Percentiles rank a stretch among this genome's conserved stretches.
Conservation (phyloP, 2,113 vertebrate species). For the Tenebrosternarchus preto region DNA sequence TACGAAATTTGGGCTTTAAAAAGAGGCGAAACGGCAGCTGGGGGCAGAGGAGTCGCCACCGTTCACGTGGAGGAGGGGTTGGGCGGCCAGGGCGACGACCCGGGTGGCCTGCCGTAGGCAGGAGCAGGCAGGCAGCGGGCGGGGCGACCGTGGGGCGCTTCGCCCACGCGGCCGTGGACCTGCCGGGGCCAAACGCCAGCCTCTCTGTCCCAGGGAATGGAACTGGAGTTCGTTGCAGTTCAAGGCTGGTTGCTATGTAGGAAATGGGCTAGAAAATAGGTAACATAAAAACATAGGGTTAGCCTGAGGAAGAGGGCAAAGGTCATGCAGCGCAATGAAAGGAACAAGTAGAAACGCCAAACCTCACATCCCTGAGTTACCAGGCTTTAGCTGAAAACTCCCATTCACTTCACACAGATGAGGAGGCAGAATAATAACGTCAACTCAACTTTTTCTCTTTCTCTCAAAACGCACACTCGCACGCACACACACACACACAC, state of each 20-base stretch:
- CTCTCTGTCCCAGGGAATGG: not conserved
- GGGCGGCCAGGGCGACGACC: not conserved
- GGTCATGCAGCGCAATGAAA: not conserved
- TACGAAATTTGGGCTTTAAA: not conserved
- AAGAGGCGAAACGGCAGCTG: not conserved
- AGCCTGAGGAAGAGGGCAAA: not conserved
- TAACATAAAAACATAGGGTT: slow-evolving; percentile 1
- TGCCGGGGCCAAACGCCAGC: not conserved
- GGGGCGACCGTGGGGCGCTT: slow-evolving; percentile 15
- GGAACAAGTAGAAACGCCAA: not conserved
- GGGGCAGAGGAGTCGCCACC: too few relatives aligned
- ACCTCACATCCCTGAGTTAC: not conserved
- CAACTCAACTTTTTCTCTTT: slow-evolving; percentile 2
- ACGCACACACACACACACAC: slow-evolving; percentile 43
- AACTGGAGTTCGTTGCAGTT: slow-evolving; percentile 22
- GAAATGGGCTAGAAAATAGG: slow-evolving; percentile 2
- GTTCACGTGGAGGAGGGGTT: too few relatives aligned
- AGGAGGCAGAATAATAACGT: slow-evolving; percentile 3
- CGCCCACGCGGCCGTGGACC: slow-evolving; percentile 16
- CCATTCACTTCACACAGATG: not conserved
- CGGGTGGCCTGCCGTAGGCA: too few relatives aligned
- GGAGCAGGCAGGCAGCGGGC: too few relatives aligned
- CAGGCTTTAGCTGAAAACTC: not conserved
- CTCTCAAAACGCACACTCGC: slow-evolving; percentile 23
- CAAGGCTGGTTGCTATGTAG: slow-evolving; percentile 25